phyloP scores from a whole-genome alignment of 2,888 invertebrate genomes.

The Leptopterna dolabrata region DNA sequence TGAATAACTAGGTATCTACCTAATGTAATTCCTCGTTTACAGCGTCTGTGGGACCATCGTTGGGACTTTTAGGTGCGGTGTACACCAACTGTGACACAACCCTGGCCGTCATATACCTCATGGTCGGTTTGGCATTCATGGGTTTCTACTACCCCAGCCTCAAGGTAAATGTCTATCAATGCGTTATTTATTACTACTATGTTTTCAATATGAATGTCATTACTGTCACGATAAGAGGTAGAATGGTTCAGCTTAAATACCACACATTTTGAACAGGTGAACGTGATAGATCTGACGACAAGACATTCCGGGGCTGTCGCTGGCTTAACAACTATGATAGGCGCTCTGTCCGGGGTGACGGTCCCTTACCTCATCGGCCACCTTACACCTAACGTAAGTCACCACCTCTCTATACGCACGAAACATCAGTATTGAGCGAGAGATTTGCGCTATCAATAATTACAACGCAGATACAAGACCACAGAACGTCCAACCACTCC shows the following conservation, averaged over 20 bases:
- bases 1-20: no score
- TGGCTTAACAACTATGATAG: constrained; percentile 74
- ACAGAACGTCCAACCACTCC: no score
- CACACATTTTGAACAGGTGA: constrained; percentile 63
- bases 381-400: constrained; percentile 70
- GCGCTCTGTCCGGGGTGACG: constrained; percentile 73
- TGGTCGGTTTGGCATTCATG: constrained; percentile 76
- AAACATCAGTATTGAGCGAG: no score
- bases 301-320: constrained; percentile 75
- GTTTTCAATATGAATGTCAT: background rate
- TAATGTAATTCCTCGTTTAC: background rate
- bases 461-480: no score
- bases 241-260: background rate
- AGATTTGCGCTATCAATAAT: no score
- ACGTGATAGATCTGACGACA: constrained; percentile 74
- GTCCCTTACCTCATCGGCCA: constrained; percentile 73
- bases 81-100: constrained; percentile 75
- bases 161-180: constrained; percentile 68
- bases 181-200: no score
- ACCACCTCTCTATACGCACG: no score
- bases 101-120: constrained; percentile 73
- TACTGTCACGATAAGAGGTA: no score
- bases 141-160: constrained; percentile 77
- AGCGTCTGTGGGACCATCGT: constrained; percentile 76
- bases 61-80: constrained; percentile 75